These are phyloP conservation scores for Hyla sarda DNA, from an alignment of 2,113 vertebrate genomes.

Conservation along the genomic window DNA sequence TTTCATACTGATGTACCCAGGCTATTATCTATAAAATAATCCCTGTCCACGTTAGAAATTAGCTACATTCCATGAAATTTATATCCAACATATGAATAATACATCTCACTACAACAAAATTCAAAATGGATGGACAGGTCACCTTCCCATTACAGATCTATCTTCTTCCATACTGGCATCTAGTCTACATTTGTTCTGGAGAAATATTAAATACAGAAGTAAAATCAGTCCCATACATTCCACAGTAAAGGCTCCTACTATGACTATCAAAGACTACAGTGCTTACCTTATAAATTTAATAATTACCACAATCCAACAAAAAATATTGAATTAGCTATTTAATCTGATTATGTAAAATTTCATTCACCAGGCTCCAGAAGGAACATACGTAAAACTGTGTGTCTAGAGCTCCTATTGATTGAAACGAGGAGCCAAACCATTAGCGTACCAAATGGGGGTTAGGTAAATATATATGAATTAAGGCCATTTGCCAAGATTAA, in stretches of 20 bases:
- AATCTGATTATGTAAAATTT: slow-evolving; percentile 62
- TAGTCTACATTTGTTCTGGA: background rate
- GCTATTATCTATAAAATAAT: background rate
- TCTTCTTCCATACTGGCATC: background rate
- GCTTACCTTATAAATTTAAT: background rate
- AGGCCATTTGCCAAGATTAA: slow-evolving; percentile 21
- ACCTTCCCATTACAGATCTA: background rate
- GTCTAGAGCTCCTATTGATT: slow-evolving; percentile 36
- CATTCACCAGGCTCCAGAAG: slow-evolving; percentile 63
- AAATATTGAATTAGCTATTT: slow-evolving; percentile 67
- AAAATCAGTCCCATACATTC: background rate
- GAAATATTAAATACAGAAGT: background rate
- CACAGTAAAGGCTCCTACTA: background rate
- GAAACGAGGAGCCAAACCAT: slow-evolving; percentile 5
- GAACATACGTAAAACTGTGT: slow-evolving; percentile 43
- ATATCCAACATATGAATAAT: background rate
- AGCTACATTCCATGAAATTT: background rate
- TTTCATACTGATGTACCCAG: background rate
- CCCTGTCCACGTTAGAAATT: no score
- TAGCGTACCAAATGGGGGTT: background rate
- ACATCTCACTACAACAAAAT: background rate
- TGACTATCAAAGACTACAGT: background rate
- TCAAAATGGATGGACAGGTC: background rate
- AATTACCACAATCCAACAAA: slow-evolving; percentile 59
- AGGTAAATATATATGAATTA: slow-evolving; percentile 31